Conservation (phyloP, 2,797 vertebrate species). For the Syngnathus rostellatus region DNA sequence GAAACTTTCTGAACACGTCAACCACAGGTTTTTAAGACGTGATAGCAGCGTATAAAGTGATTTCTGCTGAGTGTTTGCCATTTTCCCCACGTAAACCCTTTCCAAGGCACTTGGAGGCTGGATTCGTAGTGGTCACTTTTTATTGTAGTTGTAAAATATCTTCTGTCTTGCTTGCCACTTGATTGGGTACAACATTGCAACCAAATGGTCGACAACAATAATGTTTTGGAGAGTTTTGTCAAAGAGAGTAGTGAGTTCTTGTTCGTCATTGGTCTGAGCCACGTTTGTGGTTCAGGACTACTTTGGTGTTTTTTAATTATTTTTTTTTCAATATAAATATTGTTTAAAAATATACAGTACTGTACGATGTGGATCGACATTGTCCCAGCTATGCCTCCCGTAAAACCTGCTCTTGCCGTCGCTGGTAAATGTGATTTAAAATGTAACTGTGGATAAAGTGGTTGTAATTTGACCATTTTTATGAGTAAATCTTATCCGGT, state of each 20-base stretch:
- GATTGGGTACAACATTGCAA: conserved; percentile 2
- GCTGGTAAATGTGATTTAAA: not conserved
- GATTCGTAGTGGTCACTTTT: not conserved
- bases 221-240: not conserved
- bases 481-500: not conserved
- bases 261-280: no score
- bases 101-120: not conserved
- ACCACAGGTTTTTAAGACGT: not conserved
- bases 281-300: not conserved
- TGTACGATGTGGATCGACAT: no score
- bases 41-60: not conserved
- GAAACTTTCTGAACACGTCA: not conserved
- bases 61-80: not conserved
- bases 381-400: not conserved
- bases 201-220: not conserved
- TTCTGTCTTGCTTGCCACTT: not conserved
- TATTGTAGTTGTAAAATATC: conserved; percentile 2
- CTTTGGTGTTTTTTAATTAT: not conserved
- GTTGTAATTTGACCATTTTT: not conserved
- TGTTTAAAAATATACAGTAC: not conserved
- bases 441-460: not conserved
- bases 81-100: not conserved
- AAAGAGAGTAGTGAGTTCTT: no score
- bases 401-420: not conserved
- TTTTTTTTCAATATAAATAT: not conserved